These are phyloP conservation scores for Ardeotis arabs DNA, from an alignment of 2,113 vertebrate species.

Conservation along the genomic window DNA sequence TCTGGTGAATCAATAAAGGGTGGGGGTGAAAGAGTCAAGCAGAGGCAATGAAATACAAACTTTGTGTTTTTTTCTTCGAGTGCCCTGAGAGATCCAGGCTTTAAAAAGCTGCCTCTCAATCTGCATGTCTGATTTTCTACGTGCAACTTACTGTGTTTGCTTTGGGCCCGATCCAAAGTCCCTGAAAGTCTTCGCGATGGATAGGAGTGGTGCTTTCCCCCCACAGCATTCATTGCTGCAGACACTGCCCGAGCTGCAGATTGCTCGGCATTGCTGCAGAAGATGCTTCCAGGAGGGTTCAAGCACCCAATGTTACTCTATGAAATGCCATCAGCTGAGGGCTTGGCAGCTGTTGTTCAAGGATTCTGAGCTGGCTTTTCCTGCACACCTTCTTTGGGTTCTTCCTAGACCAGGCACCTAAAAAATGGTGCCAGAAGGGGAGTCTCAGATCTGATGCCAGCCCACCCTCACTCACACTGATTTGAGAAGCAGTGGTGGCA, in stretches of 20 bases:
- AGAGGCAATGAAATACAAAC: background rate
- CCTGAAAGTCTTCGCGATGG: background rate
- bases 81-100: background rate
- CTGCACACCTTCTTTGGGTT: background rate
- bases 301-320: background rate
- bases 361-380: background rate
- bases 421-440: background rate
- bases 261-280: background rate
- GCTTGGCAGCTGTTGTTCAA: background rate
- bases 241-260: background rate
- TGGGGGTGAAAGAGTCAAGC: background rate
- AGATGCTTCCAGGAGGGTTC: background rate
- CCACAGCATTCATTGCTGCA: background rate
- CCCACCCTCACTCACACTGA: background rate
- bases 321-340: background rate
- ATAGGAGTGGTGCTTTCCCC: background rate
- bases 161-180: background rate
- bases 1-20: background rate
- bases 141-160: background rate
- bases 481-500: background rate
- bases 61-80: fast-evolving
- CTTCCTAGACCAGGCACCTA: background rate
- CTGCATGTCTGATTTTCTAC: background rate
- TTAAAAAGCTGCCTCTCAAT: background rate
- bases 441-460: too few species aligned